phyloP scores from a whole-genome alignment of 2,797 vertebrate genomes.

The Ataeniobius toweri region DNA sequence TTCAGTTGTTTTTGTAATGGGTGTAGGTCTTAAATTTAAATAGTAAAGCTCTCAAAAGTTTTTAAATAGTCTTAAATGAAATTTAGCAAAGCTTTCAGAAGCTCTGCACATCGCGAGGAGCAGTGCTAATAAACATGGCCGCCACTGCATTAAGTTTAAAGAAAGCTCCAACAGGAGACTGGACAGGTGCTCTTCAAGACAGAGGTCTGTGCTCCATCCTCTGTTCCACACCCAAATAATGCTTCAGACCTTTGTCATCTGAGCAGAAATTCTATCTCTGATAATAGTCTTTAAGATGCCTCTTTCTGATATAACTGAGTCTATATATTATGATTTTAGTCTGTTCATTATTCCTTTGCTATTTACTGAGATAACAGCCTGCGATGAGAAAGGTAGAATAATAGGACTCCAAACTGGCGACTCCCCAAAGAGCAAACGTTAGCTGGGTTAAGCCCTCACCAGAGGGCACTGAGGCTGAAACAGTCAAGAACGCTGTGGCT shows the following conservation, averaged over 20 bases:
- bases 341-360: slow-evolving; percentile 7
- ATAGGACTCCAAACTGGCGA: slow-evolving; percentile 24
- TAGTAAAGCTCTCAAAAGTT: too few relatives aligned
- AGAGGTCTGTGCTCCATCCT: neutral
- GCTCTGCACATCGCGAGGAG: too few relatives aligned
- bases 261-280: neutral
- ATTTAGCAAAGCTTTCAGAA: too few relatives aligned
- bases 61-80: too few relatives aligned
- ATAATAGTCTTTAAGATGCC: neutral
- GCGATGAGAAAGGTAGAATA: slow-evolving; percentile 13
- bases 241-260: neutral
- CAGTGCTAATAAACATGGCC: too few relatives aligned
- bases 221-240: neutral
- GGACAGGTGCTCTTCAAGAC: neutral
- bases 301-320: slow-evolving; percentile 1
- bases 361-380: slow-evolving; percentile 8
- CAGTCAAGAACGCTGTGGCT: slow-evolving; percentile 6
- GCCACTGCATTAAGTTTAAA: too few relatives aligned
- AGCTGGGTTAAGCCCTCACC: slow-evolving; percentile 14
- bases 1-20: too few relatives aligned
- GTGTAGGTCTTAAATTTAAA: too few relatives aligned
- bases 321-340: slow-evolving; percentile 15
- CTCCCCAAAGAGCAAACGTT: slow-evolving; percentile 24
- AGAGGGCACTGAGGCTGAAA: slow-evolving; percentile 16
- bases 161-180: too few relatives aligned